phyloP scores from a whole-genome alignment of 2,888 invertebrate genomes.

The Carpatolechia fugitivella region DNA sequence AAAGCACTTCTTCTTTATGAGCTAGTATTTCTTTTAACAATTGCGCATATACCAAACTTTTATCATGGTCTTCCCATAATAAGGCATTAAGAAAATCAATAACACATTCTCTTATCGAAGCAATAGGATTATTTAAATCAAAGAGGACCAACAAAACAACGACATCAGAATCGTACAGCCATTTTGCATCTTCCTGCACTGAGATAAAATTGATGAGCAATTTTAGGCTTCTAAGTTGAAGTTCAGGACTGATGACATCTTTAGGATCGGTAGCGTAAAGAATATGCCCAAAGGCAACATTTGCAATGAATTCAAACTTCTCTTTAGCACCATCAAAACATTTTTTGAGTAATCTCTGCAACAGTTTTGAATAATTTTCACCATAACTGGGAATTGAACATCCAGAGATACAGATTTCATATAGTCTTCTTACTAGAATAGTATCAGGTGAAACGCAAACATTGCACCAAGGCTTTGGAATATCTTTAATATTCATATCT shows the following conservation, averaged over 20 bases:
- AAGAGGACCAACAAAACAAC: conserved; percentile 78
- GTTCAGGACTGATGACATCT: conserved; percentile 64
- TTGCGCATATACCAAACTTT: conserved; percentile 58
- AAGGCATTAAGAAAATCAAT: conserved; percentile 73
- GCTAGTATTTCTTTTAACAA: conserved; percentile 67
- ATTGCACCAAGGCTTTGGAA: conserved; percentile 66
- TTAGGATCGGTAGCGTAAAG: conserved; percentile 61
- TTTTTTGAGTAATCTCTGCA: conserved; percentile 66
- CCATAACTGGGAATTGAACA: conserved; percentile 59
- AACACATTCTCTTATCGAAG: conserved; percentile 75
- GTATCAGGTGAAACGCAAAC: conserved; percentile 56
- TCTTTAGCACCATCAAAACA: conserved; percentile 61
- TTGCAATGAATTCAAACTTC: conserved; percentile 78
- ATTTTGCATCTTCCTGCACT: conserved; percentile 43
- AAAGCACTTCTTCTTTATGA: conserved; percentile 79
- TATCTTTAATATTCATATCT: conserved; percentile 58
- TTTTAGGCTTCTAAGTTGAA: conserved; percentile 76
- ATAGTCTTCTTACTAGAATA: conserved; percentile 59
- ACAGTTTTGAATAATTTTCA: conserved; percentile 53
- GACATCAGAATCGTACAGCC: conserved; percentile 65
- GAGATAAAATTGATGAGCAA: conserved; percentile 51
- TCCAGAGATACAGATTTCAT: conserved; percentile 72
- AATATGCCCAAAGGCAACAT: conserved; percentile 75
- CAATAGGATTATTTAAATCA: conserved; percentile 73
- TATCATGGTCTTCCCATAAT: conserved; percentile 44